Evolutionary conservation across 2,888 invertebrate genomes (phyloP).

Genomic region (Volucella zonaria): DNA sequence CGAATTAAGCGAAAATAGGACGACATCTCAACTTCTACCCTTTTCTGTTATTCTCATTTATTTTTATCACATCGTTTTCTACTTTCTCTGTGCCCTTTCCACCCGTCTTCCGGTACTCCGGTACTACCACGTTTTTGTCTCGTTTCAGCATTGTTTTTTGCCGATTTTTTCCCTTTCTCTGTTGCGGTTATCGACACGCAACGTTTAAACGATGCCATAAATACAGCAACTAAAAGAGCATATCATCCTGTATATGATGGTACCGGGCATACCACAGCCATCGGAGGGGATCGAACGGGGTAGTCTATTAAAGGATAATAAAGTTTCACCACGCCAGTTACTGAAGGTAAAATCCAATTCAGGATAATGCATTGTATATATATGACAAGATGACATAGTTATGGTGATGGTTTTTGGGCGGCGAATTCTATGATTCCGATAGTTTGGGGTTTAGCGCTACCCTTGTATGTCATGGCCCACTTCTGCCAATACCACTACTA

Average conservation of each 20-base stretch:
- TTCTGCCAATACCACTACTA: not conserved
- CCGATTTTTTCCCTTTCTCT: slow-evolving; percentile 18
- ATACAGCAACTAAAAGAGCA: slow-evolving; percentile 34
- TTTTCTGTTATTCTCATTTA: slow-evolving; percentile 54
- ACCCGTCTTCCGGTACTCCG: not conserved
- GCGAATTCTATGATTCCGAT: slow-evolving; percentile 39
- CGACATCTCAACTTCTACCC: slow-evolving; percentile 36
- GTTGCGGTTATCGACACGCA: slow-evolving; percentile 63
- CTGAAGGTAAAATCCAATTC: slow-evolving; percentile 66
- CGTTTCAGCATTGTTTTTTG: not conserved
- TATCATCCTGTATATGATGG: slow-evolving; percentile 29
- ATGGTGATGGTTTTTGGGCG: not conserved
- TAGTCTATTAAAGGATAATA: slow-evolving; percentile 63
- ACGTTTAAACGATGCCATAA: slow-evolving; percentile 48
- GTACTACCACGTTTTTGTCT: slow-evolving; percentile 17
- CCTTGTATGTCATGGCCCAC: not conserved
- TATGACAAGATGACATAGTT: slow-evolving; percentile 60
- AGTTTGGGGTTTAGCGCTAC: slow-evolving; percentile 32
- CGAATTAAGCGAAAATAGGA: not conserved
- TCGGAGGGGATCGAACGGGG: not conserved
- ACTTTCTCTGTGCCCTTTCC: not conserved
- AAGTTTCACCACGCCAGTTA: slow-evolving; percentile 56
- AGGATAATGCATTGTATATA: slow-evolving; percentile 51
- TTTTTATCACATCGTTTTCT: slow-evolving; percentile 64
- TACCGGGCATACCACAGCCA: not conserved